These are phyloP conservation scores for Anoplolepis gracilipes DNA, from an alignment of 1,140 invertebrate genomes.

Conservation along the genomic window DNA sequence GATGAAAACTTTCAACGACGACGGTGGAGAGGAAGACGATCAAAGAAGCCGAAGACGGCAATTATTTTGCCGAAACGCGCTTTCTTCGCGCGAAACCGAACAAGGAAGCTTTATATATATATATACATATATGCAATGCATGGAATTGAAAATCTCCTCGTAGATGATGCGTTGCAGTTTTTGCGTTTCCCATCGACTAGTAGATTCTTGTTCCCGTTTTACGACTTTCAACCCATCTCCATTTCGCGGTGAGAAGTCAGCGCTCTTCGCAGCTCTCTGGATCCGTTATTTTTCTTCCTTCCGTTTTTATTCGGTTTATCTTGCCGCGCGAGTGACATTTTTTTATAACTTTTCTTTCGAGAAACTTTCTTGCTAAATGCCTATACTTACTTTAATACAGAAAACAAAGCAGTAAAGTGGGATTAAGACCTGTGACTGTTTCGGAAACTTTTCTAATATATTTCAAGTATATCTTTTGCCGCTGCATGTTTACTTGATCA, in stretches of 20 bases:
- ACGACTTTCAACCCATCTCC: neutral
- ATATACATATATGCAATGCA: no score
- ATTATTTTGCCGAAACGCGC: conserved; percentile 16
- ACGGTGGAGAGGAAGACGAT: neutral
- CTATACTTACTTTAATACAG: neutral
- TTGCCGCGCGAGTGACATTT: neutral
- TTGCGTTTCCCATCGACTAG: neutral
- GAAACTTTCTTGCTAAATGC: conserved; percentile 18
- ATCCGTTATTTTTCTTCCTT: conserved; percentile 14
- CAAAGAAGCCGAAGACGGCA: neutral
- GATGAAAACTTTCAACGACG: conserved; percentile 39
- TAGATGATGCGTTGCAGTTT: neutral
- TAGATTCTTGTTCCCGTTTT: neutral
- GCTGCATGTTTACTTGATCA: neutral
- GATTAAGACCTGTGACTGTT: conserved; percentile 27
- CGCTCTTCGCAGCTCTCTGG: neutral
- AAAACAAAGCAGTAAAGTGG: conserved; percentile 17
- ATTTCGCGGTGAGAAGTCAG: neutral
- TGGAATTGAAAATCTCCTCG: conserved; percentile 18
- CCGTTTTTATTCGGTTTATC: conserved; percentile 10
- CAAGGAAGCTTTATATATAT: conserved; percentile 12
- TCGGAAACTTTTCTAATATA: conserved; percentile 6
- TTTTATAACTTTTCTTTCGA: neutral
- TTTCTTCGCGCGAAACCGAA: conserved; percentile 6
- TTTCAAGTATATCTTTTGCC: neutral